These are phyloP conservation scores for Melanotaenia maccullochi DNA, from an alignment of 2,797 vertebrate genomes.

Conservation along the genomic window DNA sequence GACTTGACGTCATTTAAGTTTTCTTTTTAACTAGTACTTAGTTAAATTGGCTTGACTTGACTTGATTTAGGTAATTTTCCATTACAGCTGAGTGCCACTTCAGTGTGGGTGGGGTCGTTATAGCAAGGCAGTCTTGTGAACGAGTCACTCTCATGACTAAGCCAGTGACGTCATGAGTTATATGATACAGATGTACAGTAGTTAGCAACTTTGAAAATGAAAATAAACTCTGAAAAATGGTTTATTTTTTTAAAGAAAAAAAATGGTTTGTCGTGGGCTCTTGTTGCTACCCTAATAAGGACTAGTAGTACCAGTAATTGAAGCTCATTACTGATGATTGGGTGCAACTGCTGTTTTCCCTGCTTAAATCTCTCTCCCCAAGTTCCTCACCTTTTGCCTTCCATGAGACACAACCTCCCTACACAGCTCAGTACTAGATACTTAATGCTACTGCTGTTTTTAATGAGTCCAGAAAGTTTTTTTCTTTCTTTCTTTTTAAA, in stretches of 20 bases:
- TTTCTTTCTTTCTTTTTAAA: no score
- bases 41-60: no score
- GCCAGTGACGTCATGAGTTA: no score
- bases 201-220: background rate
- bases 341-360: constrained; percentile 47
- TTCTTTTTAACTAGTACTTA: no score
- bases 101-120: no score
- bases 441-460: background rate
- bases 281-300: constrained; percentile 2
- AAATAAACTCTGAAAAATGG: background rate
- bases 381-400: background rate
- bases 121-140: no score
- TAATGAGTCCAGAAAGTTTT: background rate
- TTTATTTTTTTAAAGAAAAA: no score
- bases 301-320: constrained; percentile 41
- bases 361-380: constrained; percentile 30
- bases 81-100: no score
- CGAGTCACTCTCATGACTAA: no score
- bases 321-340: constrained; percentile 51
- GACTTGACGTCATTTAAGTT: no score
- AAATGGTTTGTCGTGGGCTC: background rate
- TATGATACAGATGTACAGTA: no score
- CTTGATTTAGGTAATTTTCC: no score
- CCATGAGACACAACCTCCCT: constrained; percentile 3
- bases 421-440: background rate